A percentile compares a stretch with the other conserved stretches of the same genome.
These are phyloP conservation scores for Pollicipes pollicipes DNA, from an alignment of 1,140 invertebrate genomes.

Conservation along the genomic window DNA sequence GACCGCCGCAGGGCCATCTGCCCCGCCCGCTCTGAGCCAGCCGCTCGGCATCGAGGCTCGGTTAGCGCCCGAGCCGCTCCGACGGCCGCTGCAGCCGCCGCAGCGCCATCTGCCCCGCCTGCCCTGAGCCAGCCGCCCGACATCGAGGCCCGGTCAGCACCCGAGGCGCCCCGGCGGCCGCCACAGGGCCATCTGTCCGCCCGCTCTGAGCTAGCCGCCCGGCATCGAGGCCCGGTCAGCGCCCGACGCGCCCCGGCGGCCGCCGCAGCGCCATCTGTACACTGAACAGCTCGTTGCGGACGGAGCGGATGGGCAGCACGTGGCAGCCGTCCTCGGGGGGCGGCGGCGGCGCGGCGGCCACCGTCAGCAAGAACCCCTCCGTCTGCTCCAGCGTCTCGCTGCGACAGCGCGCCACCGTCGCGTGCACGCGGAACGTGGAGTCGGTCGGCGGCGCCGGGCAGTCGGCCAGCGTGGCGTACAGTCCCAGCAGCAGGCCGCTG, in stretches of 20 bases:
- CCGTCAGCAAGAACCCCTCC: not conserved
- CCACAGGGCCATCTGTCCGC: not conserved
- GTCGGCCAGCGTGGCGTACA: not conserved
- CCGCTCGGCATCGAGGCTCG: no score
- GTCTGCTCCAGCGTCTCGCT: not conserved
- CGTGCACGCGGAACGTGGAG: not conserved
- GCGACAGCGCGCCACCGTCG: not conserved
- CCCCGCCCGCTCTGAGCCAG: not conserved
- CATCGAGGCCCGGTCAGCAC: no score
- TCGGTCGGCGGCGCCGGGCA: not conserved
- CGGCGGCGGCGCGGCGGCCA: not conserved
- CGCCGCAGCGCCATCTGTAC: not conserved
- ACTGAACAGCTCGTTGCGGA: not conserved
- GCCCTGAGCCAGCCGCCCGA: not conserved
- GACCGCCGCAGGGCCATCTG: not conserved
- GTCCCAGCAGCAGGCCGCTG: not conserved
- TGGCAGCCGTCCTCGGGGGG: not conserved
- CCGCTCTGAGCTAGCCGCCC: not conserved
- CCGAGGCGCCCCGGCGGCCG: no score
- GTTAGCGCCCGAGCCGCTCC: no score
- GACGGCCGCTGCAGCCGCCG: not conserved
- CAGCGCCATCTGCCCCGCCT: not conserved
- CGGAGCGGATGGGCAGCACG: not conserved
- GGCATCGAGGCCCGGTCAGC: no score
- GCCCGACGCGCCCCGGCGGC: no score